These are phyloP conservation scores for Campopleginae sp. DNA, from an alignment of 2,888 invertebrate genomes.

Conservation along the genomic window DNA sequence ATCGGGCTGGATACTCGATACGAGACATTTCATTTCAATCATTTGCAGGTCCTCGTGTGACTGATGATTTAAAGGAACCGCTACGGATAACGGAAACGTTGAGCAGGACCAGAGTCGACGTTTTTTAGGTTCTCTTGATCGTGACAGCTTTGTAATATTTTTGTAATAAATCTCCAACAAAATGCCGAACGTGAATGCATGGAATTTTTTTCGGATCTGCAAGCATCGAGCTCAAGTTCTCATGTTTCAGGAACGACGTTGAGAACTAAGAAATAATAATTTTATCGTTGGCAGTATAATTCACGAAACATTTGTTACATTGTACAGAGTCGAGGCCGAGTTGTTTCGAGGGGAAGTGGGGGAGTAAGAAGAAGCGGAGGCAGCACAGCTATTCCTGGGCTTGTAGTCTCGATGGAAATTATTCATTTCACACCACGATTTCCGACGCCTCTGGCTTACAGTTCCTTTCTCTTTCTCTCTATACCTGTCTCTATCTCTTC, in stretches of 20 bases:
- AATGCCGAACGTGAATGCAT: background rate
- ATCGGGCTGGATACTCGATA: background rate
- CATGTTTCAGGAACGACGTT: slow-evolving; percentile 49
- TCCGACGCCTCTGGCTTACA: slow-evolving; percentile 69
- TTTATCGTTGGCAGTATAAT: slow-evolving; percentile 56
- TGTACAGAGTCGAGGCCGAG: slow-evolving; percentile 24
- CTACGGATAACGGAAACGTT: background rate
- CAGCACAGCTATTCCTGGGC: slow-evolving; percentile 38
- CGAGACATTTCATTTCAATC: background rate
- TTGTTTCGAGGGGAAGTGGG: slow-evolving; percentile 17
- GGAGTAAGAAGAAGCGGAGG: slow-evolving; percentile 13
- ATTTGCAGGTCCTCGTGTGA: background rate
- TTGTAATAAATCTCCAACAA: background rate
- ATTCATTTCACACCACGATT: slow-evolving; percentile 72
- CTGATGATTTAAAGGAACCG: background rate
- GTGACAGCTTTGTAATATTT: background rate
- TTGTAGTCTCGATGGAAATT: slow-evolving; percentile 68
- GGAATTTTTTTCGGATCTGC: background rate
- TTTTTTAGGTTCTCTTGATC: background rate
- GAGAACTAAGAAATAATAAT: slow-evolving; percentile 60
- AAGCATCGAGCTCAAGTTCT: background rate
- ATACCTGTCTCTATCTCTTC: slow-evolving; percentile 58
- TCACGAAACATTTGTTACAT: slow-evolving; percentile 51
- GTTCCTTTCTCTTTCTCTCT: slow-evolving; percentile 45
- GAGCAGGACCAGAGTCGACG: background rate